Evolutionary conservation across 2,888 invertebrate genomes (phyloP).

Genomic region (Andrena bucephala): DNA sequence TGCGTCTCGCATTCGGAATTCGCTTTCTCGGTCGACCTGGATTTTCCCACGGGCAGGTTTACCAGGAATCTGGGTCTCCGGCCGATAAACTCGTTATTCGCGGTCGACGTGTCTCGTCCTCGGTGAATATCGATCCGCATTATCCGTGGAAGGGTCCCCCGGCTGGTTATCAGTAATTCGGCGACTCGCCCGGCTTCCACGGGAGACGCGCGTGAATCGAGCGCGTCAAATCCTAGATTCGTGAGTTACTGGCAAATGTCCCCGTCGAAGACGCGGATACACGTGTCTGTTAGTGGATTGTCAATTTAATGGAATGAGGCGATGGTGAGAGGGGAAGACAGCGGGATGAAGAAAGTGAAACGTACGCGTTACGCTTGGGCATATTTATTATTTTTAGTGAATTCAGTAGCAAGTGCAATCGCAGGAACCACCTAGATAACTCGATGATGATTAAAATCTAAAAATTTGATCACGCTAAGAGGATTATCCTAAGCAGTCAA

Average conservation of each 20-base stretch:
- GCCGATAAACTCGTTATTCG: constrained; percentile 71
- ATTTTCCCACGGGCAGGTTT: constrained; percentile 70
- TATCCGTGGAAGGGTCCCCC: constrained; percentile 47
- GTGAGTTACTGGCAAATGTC: background rate
- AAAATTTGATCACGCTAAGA: too few relatives aligned
- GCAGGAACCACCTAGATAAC: too few relatives aligned
- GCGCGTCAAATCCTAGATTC: background rate
- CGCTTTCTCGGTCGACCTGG: constrained; percentile 67
- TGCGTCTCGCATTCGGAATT: constrained; percentile 60
- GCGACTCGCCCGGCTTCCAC: constrained; percentile 36
- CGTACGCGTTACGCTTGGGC: too few relatives aligned
- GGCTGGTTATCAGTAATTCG: constrained; percentile 64
- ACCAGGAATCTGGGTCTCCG: constrained; percentile 68
- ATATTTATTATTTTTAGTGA: too few relatives aligned
- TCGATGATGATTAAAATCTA: too few relatives aligned
- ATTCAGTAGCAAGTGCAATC: too few relatives aligned
- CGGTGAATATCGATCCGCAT: constrained; percentile 69
- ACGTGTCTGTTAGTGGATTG: background rate
- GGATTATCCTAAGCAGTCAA: too few relatives aligned
- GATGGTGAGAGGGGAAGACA: too few relatives aligned
- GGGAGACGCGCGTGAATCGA: constrained; percentile 23
- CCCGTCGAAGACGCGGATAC: background rate
- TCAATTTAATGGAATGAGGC: too few relatives aligned
- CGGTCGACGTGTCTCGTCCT: constrained; percentile 62
- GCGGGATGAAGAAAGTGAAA: too few relatives aligned